Base-by-base conservation (phyloP, 2,113 vertebrate species). In the Anser cygnoides region DNA sequence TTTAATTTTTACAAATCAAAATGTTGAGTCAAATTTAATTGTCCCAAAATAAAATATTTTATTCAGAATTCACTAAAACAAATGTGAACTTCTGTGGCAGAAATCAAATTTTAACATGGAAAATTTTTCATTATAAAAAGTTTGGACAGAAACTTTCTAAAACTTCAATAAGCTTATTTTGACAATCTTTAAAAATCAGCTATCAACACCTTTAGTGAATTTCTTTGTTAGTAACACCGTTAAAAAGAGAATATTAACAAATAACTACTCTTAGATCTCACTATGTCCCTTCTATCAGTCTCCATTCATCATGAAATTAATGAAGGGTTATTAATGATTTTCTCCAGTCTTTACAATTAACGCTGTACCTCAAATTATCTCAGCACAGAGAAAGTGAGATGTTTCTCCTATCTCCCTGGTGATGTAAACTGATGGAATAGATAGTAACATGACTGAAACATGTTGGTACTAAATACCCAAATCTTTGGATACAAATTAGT, bases 261-360 rank as follows among this genome's bases (percentile, higher is more conserved):
- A 62, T 87, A 67, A 55, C 31, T 84, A 49, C 22, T 68, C 16
- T 41, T 89, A 71, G 26, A 43, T 62, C 75, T 80, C 41, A 39
- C 90, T 92, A 41, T 87, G 13, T 59, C 73, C 29, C 44, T 76
- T 90, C 50, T 80, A 94, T 63, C 5, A 71, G 52, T 80, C 75
- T 95, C 94, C 39, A 92, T 86, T 92, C 81, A 92, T 86, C 50
- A 89, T 87, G 4, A 61, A 68, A 87, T 44, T 84, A 94, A 89
- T 89, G 86, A 96, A 96, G 13, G 7, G 13, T 83, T 95, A 77
- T 88, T 95, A 84, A 89, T 76, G 10, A 41, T 92, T 94, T 94
- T 76, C 41, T 73, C 49, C 57, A 79, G 44, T 90, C 82, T 75
- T 95, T 82, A 50, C 50, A 92, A 75, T 65, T 79, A 76, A 83